Evolutionary conservation across 2,888 invertebrate species (phyloP), one percentile per base, ranked within the genome.

Genomic region (Lasioglossum villosulum): DNA sequence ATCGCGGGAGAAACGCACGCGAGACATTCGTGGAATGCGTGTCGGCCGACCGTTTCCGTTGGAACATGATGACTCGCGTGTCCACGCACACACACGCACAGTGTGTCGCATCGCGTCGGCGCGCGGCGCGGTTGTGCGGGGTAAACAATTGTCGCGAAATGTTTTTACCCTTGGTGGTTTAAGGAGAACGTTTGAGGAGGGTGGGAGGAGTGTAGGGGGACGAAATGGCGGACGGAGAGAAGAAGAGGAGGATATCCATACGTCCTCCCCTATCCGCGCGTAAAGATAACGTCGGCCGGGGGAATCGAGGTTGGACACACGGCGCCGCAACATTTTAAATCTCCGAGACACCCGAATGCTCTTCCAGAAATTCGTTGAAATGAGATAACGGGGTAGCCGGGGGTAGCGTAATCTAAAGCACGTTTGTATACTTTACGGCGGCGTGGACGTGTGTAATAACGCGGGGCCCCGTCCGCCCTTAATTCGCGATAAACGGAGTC

Each of bases 341-440:
- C 72, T 27, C 30, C 66, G 75, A 56, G 77, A 80, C 83, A 82
- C 37, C 85, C 77, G 42, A 84, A 88, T 76, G 77, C 78, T 85
- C 79, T 82, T 86, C 70, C 81, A 84, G 86, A 82, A 84, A 90
- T 89, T 80, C 75, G 81, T 86, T 81, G 75, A 82, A 88, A 84
- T 75, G 59, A 79, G 86, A 86, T 88, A 89, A 89, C 48, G 48
- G 42, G 68, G 37, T 23, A 52, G 39, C 56, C n/a, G 75, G 75
- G 78, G 42, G 63, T 70, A 48, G 59, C 75, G n/a, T 83, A 83
- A 81, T 86, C 83, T 83, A 66, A 66, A 76, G 76, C 80, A 48
- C 75, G 63, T 42, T 45, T 68, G 77, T 75, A 78, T 78, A 74
- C 72, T 79, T 84, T 84, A 84, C 34, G 68, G 27, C 59, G 71